Evolutionary conservation across 2,797 vertebrate species (phyloP).

Genomic region (Clarias laeviceps): DNA sequence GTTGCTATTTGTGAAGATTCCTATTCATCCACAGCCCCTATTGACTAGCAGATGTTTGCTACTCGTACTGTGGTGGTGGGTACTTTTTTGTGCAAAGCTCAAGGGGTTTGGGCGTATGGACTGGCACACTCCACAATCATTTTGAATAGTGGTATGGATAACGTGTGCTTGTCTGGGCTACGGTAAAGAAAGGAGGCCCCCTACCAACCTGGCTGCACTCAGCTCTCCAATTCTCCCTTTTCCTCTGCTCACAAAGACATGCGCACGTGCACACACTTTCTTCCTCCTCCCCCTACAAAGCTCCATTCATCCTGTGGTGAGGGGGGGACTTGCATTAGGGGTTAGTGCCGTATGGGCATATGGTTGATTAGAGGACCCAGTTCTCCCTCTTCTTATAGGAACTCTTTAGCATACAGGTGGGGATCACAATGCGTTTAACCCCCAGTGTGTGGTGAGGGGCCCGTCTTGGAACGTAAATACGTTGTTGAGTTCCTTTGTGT

Average conservation of each 20-base stretch:
- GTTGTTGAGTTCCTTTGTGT: not conserved
- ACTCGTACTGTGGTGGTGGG: slow-evolving; percentile 31
- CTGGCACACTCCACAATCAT: slow-evolving; percentile 51
- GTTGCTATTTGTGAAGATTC: slow-evolving; percentile 27
- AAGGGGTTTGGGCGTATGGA: slow-evolving; percentile 40
- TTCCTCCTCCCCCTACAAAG: slow-evolving; percentile 43
- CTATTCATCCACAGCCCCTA: slow-evolving; percentile 36
- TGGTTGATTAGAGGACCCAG: slow-evolving; percentile 68
- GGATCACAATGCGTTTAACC: slow-evolving; percentile 47
- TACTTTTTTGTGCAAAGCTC: slow-evolving; percentile 6
- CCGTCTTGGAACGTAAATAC: slow-evolving; percentile 12
- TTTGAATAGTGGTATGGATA: slow-evolving; percentile 51
- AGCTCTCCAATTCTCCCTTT: slow-evolving; percentile 52
- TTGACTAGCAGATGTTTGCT: slow-evolving; percentile 51
- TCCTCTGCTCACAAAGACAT: slow-evolving; percentile 59
- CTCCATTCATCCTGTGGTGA: slow-evolving; percentile 58
- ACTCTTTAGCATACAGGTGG: slow-evolving; percentile 90
- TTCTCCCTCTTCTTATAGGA: slow-evolving; percentile 10
- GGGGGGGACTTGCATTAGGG: slow-evolving; percentile 63
- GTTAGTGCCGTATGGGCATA: slow-evolving; percentile 71
- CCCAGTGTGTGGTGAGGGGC: slow-evolving; percentile 29
- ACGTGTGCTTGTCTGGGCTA: slow-evolving; percentile 48
- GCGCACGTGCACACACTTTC: too few relatives aligned
- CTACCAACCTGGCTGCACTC: slow-evolving; percentile 51
- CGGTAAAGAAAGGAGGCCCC: slow-evolving; percentile 55